Base-by-base conservation (phyloP, 2,797 vertebrate genomes). In the Jordanella pulchra region DNA sequence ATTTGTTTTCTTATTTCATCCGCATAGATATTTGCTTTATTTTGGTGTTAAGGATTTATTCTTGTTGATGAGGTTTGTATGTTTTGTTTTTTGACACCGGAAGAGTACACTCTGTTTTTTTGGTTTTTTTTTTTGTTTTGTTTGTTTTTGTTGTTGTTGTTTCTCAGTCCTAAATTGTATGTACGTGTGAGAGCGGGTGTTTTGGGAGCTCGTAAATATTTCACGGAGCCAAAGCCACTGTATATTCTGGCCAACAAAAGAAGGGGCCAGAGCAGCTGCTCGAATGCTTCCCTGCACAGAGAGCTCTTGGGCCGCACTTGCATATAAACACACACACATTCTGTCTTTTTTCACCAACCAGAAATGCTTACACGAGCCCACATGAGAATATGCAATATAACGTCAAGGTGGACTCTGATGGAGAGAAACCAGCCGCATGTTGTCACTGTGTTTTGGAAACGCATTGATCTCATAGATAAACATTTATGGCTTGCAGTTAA, bases 191-290 rank as follows among this genome's bases (percentile, higher is more conserved):
- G 89, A 92, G 91, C 72, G 67, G 86, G 86, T 89, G 87, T 90
- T 87, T 90, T 92, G 87, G 90, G 86, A 93, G 86, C 92, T 93
- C 89, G 88, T 95, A 94, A 95, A 95, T 94, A 93, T 92, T 94
- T 94, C 87, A 89, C 89, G 92, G 92, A 93, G 91, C 88, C 89
- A 87, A 90, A 90, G 89, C 90, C 91, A 91, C 92, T 93, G 92
- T 95, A 95, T 95, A 94, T 94, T 92, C 87, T 92, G 86, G 75
- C 91, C 88, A 93, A 92, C 93, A 93, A 91, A 89, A 90, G 83
- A 56, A 81, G 84, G 79, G 83, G 81, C 69, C 78, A 23, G 69
- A 90, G 90, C 93, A 94, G 93, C 93, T 95, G 93, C 87, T 84
- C 67, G 73, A 85, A 79, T 86, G 87, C 77, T 89, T 87, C 73